Evolutionary conservation across 2,888 invertebrate species (phyloP), one percentile per base, ranked within the genome.

Genomic region (Coecobrya sp.): DNA sequence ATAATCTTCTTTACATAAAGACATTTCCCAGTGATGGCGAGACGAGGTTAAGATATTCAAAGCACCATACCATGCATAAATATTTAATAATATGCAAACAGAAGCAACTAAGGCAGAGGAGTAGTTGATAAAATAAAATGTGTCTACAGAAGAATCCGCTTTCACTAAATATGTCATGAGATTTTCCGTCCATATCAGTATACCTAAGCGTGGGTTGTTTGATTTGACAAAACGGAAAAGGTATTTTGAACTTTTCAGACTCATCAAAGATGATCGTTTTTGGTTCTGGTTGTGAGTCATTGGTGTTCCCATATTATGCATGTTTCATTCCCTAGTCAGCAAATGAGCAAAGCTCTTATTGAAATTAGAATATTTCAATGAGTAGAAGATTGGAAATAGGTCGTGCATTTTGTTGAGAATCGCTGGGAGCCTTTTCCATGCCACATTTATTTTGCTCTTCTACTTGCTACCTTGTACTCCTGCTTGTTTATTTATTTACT

Each of bases 311-410:
- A 30, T n/a, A n/a, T 13, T 27, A 0, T 30, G 16, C 16, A 30
- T 68, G 16, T 68, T 30, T 16, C 3, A 10, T 30, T 30, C 4
- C 16, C 27, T 62, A 30, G 22, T 5, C 30, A 68, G 25, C 16
- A 68, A 81, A 55, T 5, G 16, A 68, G 25, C 16, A 68, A 81
- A 55, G 52, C 59, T 62, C 84, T 62, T 62, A 84, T 85, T 68
- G 68, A 62, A 85, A 68, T 65, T 85, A 59, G 65, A 42, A 59
- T 85, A 42, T 68, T 85, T 68, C 45, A 68, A 62, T 65, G 45
- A 25, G n/a, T 49, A 45, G 45, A 59, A 59, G n/a, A 79, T 79
- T 62, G 65, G 68, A 85, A 85, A 22, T 81, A 52, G 81, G 82
- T 59, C 30, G 59, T 55, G 45, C 19, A 59, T 55, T 55, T 19